Evolutionary conservation across 2,888 invertebrate species (phyloP), one percentile per base, ranked within the genome.

Genomic region (Drosophila borborema): DNA sequence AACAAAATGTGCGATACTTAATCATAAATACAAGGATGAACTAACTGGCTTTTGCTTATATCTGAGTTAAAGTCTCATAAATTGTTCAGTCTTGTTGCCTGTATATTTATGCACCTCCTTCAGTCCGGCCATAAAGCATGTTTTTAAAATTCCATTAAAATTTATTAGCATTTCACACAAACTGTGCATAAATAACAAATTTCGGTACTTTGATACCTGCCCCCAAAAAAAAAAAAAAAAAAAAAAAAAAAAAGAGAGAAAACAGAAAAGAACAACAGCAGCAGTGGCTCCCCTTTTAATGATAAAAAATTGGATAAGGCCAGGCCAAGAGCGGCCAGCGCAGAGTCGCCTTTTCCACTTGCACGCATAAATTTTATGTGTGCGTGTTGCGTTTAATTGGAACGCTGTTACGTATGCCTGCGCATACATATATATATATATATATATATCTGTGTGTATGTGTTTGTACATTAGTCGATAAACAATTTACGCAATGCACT

Each of bases 91-190:
- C 53, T 40, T 28, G 23, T 54, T n/a, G 20, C 6, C 54, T 72
- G 62, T 61, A 69, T 72, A 72, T 78, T 69, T 78, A 72, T 68
- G 68, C 58, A 60, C 49, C 55, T 58, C 51, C 55, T 49, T 20
- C 61, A 49, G 43, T 41, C 62, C 46, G 71, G 70, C 66, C 69
- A 79, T 85, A 88, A 88, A 88, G 85, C 85, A 85, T 83, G 79
- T 80, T 85, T 86, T 88, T 88, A 88, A 88, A 89, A 86, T 89
- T 88, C 89, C 88, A 88, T 88, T 88, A 86, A 88, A 89, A 88
- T 88, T 88, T 88, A 88, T 89, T 86, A 88, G 83, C 89, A 77
- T 86, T 88, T 88, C 87, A 88, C 87, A 88, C 87, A 88, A 87
- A 83, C 76, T 81, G 64, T 81, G 87, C 87, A 89, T 88, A 88